phyloP scores from a whole-genome alignment of 2,797 vertebrate species.

The Sebastes taczanowskii region DNA sequence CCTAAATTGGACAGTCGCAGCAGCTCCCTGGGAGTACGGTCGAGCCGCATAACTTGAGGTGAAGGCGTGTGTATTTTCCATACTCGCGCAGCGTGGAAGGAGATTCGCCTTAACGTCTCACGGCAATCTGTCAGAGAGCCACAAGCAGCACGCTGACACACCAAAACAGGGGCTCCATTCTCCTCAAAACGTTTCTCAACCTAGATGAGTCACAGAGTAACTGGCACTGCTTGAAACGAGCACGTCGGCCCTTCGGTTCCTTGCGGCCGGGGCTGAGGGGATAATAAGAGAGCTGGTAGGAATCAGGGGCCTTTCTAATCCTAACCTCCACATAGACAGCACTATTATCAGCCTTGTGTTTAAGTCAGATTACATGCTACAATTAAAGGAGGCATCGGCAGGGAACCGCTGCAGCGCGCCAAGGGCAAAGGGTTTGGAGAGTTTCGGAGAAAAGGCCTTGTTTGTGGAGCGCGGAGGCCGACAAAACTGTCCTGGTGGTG shows the following conservation, averaged over 20 bases:
- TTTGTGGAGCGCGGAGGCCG: constrained; percentile 58
- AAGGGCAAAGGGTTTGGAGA: constrained; percentile 52
- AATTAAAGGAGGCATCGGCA: constrained; percentile 76
- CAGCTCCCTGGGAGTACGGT: constrained; percentile 62
- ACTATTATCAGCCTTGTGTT: constrained; percentile 83
- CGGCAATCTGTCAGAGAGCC: constrained; percentile 75
- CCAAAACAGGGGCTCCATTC: constrained; percentile 75
- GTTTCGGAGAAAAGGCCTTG: constrained; percentile 54
- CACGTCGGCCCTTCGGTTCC: constrained; percentile 63
- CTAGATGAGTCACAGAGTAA: constrained; percentile 77
- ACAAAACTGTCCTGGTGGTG: constrained; percentile 54
- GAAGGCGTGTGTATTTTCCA: constrained; percentile 74
- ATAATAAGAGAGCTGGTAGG: constrained; percentile 84
- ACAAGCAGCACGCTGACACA: constrained; percentile 68
- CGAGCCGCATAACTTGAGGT: constrained; percentile 69
- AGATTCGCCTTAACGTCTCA: constrained; percentile 70
- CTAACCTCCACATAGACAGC: constrained; percentile 77
- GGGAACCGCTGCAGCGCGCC: constrained; percentile 54
- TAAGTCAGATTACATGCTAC: constrained; percentile 80
- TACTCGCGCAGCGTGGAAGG: constrained; percentile 54
- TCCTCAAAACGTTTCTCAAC: constrained; percentile 68
- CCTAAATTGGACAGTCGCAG: constrained; percentile 56
- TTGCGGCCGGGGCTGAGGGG: constrained; percentile 76
- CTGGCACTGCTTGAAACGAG: constrained; percentile 78
- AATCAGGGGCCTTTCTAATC: constrained; percentile 80